Base-by-base conservation (phyloP, 1,140 invertebrate species). In the Brachionus angularis region DNA sequence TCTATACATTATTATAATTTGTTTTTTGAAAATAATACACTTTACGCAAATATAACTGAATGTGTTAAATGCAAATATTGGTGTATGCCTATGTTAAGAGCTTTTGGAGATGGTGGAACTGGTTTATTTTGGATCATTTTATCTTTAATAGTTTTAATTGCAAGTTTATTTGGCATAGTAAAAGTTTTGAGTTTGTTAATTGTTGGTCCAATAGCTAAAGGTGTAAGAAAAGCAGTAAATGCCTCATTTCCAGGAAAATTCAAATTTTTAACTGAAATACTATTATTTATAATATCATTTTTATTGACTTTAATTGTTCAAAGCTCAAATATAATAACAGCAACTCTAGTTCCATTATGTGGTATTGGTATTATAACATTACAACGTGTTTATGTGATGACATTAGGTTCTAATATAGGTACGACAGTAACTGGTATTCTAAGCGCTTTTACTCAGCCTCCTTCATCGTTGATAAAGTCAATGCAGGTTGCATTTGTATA, bases 401-500 rank as follows among this genome's bases (percentile, higher is more conserved):
- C 85, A 12, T 76, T 87, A 4, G 86, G 86, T 12, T 81, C 85
- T 0, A 87, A 87, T 76, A 81, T 87, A 55, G 86, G 86, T 10
- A 87, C 86, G 10, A 88, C 86, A 0, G 82, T 84, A 4, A 86
- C 86, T 1, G 81, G 79, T 3, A 75, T 85, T 14, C 73, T 86
- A 7, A 84, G 85, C 4, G 82, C 85, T 2, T 76, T 86, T 25
- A 81, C 85, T 3, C 77, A 82, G 12, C 49, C 73, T 34, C 74
- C 79, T 21, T 73, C 76, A 14, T 34, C 73, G 44, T 71, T 84
- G 7, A 74, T 72, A 55, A 73, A 81, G 10, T 79, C 85, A 1
- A 77, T 87, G 7, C 85, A 87, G 77, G 80, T 87, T n/a, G 83
- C 86, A 10, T 77, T 87, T n/a, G 84, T 84, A 73, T 87, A 87